These are phyloP conservation scores for Clarias pachynema DNA, from an alignment of 2,797 vertebrate species.

Conservation along the genomic window DNA sequence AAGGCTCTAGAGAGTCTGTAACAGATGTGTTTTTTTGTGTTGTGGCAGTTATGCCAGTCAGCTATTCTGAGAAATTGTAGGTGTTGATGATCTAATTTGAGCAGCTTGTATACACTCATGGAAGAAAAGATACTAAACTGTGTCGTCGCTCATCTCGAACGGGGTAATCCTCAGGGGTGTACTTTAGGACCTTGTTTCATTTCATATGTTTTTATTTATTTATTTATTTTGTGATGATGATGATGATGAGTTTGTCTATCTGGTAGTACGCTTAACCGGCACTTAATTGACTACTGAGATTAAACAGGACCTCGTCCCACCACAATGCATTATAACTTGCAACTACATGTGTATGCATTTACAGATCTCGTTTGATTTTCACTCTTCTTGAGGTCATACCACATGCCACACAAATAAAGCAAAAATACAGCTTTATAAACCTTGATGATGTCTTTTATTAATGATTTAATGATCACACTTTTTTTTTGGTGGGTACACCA, in stretches of 20 bases:
- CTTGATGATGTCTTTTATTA: background rate
- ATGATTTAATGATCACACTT: background rate
- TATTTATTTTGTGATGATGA: too few species aligned
- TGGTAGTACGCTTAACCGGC: background rate
- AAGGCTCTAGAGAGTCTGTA: slow-evolving; percentile 14
- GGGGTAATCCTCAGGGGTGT: slow-evolving; percentile 13
- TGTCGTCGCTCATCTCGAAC: background rate
- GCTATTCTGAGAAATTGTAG: slow-evolving; percentile 45
- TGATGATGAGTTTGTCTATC: background rate
- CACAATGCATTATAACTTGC: background rate
- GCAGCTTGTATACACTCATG: background rate
- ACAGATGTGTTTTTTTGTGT: slow-evolving; percentile 7
- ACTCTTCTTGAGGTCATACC: background rate
- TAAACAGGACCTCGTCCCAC: background rate
- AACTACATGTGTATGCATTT: background rate
- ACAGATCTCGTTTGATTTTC: background rate
- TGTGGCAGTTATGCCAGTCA: slow-evolving; percentile 11
- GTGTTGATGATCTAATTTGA: slow-evolving; percentile 32
- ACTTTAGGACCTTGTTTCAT: slow-evolving; percentile 7
- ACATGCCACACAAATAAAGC: background rate
- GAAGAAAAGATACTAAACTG: background rate
- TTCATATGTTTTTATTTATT: background rate
- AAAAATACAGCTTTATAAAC: background rate
- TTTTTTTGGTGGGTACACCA: background rate
- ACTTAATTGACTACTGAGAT: background rate